These are phyloP conservation scores for Trididemnum miniatum DNA, from an alignment of 23 tunicate species.

Conservation along the genomic window DNA sequence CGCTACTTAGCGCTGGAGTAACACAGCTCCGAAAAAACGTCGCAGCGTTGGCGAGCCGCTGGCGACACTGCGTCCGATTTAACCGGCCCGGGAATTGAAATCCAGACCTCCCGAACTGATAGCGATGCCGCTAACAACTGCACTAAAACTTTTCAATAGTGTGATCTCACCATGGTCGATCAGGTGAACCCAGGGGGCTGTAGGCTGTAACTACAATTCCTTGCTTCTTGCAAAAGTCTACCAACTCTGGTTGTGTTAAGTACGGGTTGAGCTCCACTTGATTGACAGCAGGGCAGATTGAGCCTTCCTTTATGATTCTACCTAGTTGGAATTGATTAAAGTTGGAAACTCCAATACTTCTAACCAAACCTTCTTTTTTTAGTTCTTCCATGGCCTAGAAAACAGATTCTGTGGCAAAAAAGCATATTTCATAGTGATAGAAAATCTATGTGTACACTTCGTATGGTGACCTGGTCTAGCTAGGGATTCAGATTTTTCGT, in stretches of 20 bases:
- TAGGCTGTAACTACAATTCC: slow-evolving; percentile 81
- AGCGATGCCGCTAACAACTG: no score
- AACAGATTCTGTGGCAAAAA: background rate
- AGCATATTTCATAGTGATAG: no score
- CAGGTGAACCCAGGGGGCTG: slow-evolving; percentile 68
- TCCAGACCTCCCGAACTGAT: no score
- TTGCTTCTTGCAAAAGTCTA: slow-evolving; percentile 51
- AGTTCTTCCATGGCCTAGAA: slow-evolving; percentile 70
- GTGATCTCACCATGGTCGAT: slow-evolving; percentile 82
- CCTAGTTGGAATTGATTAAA: slow-evolving; percentile 71
- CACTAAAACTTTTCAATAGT: no score
- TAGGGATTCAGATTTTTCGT: no score
- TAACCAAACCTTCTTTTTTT: slow-evolving; percentile 58
- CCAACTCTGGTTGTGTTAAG: slow-evolving; percentile 43
- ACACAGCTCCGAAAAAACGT: no score
- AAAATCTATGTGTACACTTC: no score
- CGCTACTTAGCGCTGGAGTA: no score
- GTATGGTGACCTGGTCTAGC: no score
- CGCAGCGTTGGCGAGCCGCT: no score
- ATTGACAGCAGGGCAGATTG: slow-evolving; percentile 63
- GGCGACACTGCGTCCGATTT: no score
- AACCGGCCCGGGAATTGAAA: no score
- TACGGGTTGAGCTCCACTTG: slow-evolving; percentile 86
- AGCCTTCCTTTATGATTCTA: slow-evolving; percentile 55
- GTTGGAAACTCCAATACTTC: slow-evolving; percentile 87